These are phyloP conservation scores for Notoglanidium macrostoma DNA, from an alignment of 2,797 vertebrate genomes.

Conservation along the genomic window DNA sequence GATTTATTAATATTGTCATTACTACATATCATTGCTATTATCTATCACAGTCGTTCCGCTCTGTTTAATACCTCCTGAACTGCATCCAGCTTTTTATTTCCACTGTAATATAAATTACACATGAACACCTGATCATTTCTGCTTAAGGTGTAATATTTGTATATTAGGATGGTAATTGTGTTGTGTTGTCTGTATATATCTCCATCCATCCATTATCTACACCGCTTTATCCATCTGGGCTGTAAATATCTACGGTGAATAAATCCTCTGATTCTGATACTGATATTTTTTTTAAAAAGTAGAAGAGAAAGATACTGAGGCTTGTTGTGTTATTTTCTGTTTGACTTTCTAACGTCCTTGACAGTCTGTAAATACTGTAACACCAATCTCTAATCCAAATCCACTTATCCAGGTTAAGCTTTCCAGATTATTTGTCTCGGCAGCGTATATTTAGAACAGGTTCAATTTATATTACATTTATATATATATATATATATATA, in stretches of 20 bases:
- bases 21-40: too few species aligned
- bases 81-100: neutral
- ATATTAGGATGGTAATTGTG: neutral
- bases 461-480: neutral
- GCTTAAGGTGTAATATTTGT: neutral
- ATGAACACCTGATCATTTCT: too few species aligned
- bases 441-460: neutral
- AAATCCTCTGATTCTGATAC: neutral
- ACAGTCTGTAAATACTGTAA: neutral
- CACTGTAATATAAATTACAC: neutral
- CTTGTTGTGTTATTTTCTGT: conserved; percentile 6
- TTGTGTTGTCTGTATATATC: neutral
- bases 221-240: too few species aligned
- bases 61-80: too few species aligned
- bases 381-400: conserved; percentile 15
- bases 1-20: too few species aligned
- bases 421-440: neutral
- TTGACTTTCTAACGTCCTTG: neutral
- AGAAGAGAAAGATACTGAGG: neutral
- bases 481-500: too few species aligned
- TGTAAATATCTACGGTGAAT: neutral
- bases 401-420: neutral
- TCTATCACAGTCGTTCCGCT: too few species aligned
- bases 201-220: too few species aligned
- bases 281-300: neutral